phyloP scores from a whole-genome alignment of 2,888 invertebrate genomes.

The Panorpa germanica region DNA sequence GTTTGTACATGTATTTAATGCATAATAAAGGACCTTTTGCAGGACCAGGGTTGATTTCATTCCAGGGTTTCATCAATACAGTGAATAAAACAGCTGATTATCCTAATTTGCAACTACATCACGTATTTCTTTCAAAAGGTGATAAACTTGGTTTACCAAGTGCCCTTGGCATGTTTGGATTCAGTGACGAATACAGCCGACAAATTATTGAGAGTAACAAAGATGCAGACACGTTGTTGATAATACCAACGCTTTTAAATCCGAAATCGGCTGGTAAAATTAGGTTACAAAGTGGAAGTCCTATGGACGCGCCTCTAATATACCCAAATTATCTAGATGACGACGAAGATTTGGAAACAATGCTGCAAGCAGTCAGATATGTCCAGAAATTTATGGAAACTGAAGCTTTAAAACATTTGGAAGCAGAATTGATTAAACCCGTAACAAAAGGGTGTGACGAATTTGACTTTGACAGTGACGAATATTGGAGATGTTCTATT shows the following conservation, averaged over 20 bases:
- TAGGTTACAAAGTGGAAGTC: slow-evolving; percentile 30
- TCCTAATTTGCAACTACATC: slow-evolving; percentile 32
- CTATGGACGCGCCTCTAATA: slow-evolving; percentile 36
- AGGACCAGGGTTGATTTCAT: slow-evolving; percentile 24
- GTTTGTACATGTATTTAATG: slow-evolving; percentile 24
- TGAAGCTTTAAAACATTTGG: slow-evolving; percentile 20
- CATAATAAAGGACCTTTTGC: slow-evolving; percentile 26
- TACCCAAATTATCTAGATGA: slow-evolving; percentile 41
- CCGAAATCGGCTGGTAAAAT: slow-evolving; percentile 35
- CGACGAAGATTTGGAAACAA: slow-evolving; percentile 28
- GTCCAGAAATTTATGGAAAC: slow-evolving; percentile 23
- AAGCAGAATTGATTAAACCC: slow-evolving; percentile 19
- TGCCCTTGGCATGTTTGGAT: slow-evolving; percentile 18
- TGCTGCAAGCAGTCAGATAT: slow-evolving; percentile 24
- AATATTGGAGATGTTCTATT: slow-evolving; percentile 37
- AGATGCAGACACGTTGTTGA: slow-evolving; percentile 20
- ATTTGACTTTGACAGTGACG: slow-evolving; percentile 19
- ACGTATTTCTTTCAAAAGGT: slow-evolving; percentile 18
- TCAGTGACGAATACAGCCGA: slow-evolving; percentile 18
- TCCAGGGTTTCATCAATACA: slow-evolving; percentile 31
- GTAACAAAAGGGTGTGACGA: slow-evolving; percentile 12
- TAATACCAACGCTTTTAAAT: slow-evolving; percentile 24
- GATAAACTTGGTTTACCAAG: slow-evolving; percentile 15
- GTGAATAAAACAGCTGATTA: slow-evolving; percentile 21
- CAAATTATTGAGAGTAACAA: slow-evolving; percentile 18